These are phyloP conservation scores for Masnerella sp. DNA, from an alignment of 2,888 invertebrate species.

Conservation along the genomic window DNA sequence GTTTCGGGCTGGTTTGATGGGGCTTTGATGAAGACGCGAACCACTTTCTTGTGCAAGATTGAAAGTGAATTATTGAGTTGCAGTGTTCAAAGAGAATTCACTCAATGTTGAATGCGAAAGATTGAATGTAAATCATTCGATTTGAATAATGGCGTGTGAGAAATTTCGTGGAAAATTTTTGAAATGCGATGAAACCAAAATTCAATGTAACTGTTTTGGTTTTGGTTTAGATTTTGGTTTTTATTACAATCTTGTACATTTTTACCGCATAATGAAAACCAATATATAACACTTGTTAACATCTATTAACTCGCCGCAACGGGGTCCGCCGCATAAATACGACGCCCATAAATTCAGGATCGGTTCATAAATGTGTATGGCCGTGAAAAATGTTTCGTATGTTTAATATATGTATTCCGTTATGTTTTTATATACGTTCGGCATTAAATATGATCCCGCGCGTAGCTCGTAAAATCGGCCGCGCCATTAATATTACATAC, in stretches of 20 bases:
- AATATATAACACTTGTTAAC: slow-evolving; percentile 37
- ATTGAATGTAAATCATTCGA: background rate
- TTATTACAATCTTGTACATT: too few species aligned
- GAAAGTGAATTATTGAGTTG: slow-evolving; percentile 11
- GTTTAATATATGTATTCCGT: slow-evolving; percentile 27
- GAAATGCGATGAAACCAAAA: too few species aligned
- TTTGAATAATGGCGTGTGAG: background rate
- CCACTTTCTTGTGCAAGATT: slow-evolving; percentile 13
- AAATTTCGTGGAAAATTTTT: background rate
- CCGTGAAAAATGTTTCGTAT: slow-evolving; percentile 26
- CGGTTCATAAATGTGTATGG: slow-evolving; percentile 39
- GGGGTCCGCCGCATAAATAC: slow-evolving; percentile 32
- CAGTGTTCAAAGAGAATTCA: background rate
- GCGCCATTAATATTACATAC: slow-evolving; percentile 32
- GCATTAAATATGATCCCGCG: slow-evolving; percentile 26
- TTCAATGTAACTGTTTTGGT: too few species aligned
- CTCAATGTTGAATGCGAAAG: background rate
- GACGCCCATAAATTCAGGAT: slow-evolving; percentile 35
- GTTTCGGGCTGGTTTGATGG: slow-evolving; percentile 16
- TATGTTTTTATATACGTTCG: slow-evolving; percentile 27
- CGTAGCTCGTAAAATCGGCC: slow-evolving; percentile 18
- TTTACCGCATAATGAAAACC: background rate
- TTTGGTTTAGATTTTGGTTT: too few species aligned
- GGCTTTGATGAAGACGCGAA: slow-evolving; percentile 16
- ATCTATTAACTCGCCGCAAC: slow-evolving; percentile 37